Percentiles rank a stretch among this genome's conserved stretches.
Evolutionary conservation across 1,140 invertebrate genomes (phyloP).

Genomic region (Drosophila biarmipes): DNA sequence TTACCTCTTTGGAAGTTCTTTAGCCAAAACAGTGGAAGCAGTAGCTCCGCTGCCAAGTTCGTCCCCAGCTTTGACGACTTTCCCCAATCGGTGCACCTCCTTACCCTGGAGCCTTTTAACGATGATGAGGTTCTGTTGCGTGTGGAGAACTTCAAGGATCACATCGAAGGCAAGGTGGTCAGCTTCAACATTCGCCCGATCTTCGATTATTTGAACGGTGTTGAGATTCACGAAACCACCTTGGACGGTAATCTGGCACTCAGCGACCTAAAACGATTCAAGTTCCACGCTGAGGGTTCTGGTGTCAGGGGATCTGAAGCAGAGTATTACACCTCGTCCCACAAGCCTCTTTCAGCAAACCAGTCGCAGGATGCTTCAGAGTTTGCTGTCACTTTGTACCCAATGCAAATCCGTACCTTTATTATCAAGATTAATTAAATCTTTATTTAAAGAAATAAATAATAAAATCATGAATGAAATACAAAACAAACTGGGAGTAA

Average conservation of each 20-base stretch:
- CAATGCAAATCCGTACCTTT: constrained; percentile 80
- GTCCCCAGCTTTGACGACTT: constrained; percentile 72
- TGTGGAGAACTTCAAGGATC: constrained; percentile 95
- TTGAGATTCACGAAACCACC: constrained; percentile 70
- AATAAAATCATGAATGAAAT: neutral
- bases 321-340: constrained; percentile 34
- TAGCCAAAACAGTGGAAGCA: constrained; percentile 65
- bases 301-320: constrained; percentile 12
- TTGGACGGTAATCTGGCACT: constrained; percentile 69
- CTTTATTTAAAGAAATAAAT: neutral
- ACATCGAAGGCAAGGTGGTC: constrained; percentile 88
- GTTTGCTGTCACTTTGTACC: constrained; percentile 64
- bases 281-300: constrained; percentile 67
- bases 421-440: constrained; percentile 41
- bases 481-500: no score
- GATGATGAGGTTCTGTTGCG: constrained; percentile 89
- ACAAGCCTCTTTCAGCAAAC: constrained; percentile 33
- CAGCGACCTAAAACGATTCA: constrained; percentile 63
- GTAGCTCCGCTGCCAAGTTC: constrained; percentile 63
- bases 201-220: constrained; percentile 51
- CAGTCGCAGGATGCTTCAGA: constrained; percentile 44
- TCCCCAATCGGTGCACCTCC: constrained; percentile 91
- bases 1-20: constrained; percentile 80
- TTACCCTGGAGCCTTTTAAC: constrained; percentile 95
- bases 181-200: constrained; percentile 68